These are phyloP conservation scores for Ageneiosus marmoratus DNA, from an alignment of 2,113 vertebrate species.

Conservation along the genomic window DNA sequence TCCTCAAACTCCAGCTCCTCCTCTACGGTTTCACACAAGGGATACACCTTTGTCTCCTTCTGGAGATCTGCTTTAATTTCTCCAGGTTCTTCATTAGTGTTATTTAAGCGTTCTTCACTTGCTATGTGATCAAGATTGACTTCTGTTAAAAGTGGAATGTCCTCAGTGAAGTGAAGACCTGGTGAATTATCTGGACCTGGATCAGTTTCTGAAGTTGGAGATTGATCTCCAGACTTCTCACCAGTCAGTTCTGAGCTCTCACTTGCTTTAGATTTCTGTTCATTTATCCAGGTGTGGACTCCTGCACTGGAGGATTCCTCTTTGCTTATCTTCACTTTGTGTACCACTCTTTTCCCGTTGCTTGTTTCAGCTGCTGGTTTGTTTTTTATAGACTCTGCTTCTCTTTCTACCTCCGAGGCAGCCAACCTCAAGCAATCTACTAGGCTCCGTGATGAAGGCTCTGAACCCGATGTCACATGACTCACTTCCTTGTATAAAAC, in stretches of 20 bases:
- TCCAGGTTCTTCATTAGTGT: slow-evolving; percentile 1
- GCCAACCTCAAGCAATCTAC: slow-evolving; percentile 57
- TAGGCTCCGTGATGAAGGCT: slow-evolving; percentile 36
- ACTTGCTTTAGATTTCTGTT: slow-evolving; percentile 47
- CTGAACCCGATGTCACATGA: background rate
- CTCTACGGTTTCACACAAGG: slow-evolving; percentile 40
- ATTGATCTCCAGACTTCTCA: background rate
- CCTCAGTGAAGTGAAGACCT: background rate
- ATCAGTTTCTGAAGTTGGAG: background rate
- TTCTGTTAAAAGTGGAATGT: slow-evolving; percentile 50
- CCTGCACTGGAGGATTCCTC: slow-evolving; percentile 45
- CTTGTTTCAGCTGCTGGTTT: slow-evolving; percentile 42
- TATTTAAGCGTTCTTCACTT: slow-evolving; percentile 43
- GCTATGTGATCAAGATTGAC: slow-evolving; percentile 60
- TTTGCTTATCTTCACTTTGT: slow-evolving; percentile 49
- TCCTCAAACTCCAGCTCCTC: slow-evolving; percentile 70
- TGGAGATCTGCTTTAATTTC: background rate
- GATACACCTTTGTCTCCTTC: slow-evolving; percentile 1
- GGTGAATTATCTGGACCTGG: slow-evolving; percentile 18
- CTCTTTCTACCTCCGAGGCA: slow-evolving; percentile 49
- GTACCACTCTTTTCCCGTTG: background rate
- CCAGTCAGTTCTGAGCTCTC: background rate
- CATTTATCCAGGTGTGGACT: slow-evolving; percentile 52
- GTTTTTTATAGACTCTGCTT: background rate
- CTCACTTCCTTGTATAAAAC: background rate